Conservation (phyloP, 2,888 invertebrate species). For the Scaptomyza tumidula region DNA sequence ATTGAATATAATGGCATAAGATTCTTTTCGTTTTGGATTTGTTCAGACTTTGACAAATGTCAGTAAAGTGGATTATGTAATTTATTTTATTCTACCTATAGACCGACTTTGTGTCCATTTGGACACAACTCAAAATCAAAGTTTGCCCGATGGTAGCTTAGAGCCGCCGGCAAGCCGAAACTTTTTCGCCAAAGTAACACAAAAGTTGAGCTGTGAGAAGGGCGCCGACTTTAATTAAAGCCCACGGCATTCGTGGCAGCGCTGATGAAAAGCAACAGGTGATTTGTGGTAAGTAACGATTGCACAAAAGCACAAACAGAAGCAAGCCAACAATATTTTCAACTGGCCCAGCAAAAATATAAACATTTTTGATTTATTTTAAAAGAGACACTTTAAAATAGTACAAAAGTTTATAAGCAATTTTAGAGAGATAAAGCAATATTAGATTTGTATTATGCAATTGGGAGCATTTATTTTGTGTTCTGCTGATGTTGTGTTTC, state of each 20-base stretch:
- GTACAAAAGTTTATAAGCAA: slow-evolving; percentile 42
- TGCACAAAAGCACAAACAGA: not conserved
- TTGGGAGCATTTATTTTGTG: slow-evolving; percentile 50
- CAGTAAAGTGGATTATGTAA: slow-evolving; percentile 67
- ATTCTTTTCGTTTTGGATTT: slow-evolving; percentile 14
- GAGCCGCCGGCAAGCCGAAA: slow-evolving; percentile 46
- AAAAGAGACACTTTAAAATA: slow-evolving; percentile 7
- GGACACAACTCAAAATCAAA: slow-evolving; percentile 47
- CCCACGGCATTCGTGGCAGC: slow-evolving; percentile 20
- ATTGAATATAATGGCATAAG: slow-evolving; percentile 38
- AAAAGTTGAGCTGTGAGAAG: slow-evolving; percentile 50
- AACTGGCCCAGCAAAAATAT: not conserved
- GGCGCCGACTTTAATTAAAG: slow-evolving; percentile 60
- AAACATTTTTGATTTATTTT: slow-evolving; percentile 10
- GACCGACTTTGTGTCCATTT: slow-evolving; percentile 34
- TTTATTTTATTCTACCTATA: slow-evolving; percentile 59
- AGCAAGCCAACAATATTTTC: not conserved
- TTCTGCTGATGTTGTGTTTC: slow-evolving; percentile 32
- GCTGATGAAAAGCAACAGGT: slow-evolving; percentile 59
- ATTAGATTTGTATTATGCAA: slow-evolving; percentile 56
- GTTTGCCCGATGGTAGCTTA: slow-evolving; percentile 40
- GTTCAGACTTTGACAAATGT: slow-evolving; percentile 61
- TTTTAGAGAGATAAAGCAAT: slow-evolving; percentile 29
- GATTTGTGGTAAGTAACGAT: slow-evolving; percentile 38
- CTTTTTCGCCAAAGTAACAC: slow-evolving; percentile 57